Percentiles rank a stretch among this genome's conserved stretches.
Evolutionary conservation across 1,140 invertebrate genomes (phyloP).

Genomic region (Phocides pigmalion): DNA sequence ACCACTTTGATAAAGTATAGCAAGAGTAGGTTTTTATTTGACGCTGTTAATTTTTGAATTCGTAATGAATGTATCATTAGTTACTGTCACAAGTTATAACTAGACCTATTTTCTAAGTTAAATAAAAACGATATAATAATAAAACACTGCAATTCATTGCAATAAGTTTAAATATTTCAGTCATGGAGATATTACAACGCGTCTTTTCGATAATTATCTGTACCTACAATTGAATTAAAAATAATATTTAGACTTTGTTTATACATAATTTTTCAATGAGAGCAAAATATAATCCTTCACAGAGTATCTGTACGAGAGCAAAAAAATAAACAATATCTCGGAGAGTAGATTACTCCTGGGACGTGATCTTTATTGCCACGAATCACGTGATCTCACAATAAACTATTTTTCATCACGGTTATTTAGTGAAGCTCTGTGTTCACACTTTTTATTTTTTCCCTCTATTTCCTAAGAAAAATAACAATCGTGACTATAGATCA

Average conservation of each 20-base stretch:
- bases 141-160: no score
- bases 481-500: slow-evolving; percentile 68
- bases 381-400: slow-evolving; percentile 80
- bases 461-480: slow-evolving; percentile 66
- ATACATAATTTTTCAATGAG: slow-evolving; percentile 20
- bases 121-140: no score
- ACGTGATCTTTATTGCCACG: slow-evolving; percentile 69
- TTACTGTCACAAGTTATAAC: no score
- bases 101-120: no score
- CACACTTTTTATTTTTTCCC: slow-evolving; percentile 72
- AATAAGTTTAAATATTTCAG: no score
- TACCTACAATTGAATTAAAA: not conserved
- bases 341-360: slow-evolving; percentile 71
- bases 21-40: no score
- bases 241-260: slow-evolving; percentile 17
- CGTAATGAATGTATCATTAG: no score
- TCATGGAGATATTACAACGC: no score
- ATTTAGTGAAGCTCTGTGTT: slow-evolving; percentile 68
- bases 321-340: slow-evolving; percentile 71
- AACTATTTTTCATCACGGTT: slow-evolving; percentile 77
- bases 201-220: no score
- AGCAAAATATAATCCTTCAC: slow-evolving; percentile 35
- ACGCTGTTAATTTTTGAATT: no score
- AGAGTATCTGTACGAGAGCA: slow-evolving; percentile 36
- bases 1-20: not conserved